Percentiles rank a stretch among this genome's conserved stretches.
These are phyloP conservation scores for Trachelus stipa DNA, from an alignment of 2,888 invertebrate genomes.

Conservation along the genomic window DNA sequence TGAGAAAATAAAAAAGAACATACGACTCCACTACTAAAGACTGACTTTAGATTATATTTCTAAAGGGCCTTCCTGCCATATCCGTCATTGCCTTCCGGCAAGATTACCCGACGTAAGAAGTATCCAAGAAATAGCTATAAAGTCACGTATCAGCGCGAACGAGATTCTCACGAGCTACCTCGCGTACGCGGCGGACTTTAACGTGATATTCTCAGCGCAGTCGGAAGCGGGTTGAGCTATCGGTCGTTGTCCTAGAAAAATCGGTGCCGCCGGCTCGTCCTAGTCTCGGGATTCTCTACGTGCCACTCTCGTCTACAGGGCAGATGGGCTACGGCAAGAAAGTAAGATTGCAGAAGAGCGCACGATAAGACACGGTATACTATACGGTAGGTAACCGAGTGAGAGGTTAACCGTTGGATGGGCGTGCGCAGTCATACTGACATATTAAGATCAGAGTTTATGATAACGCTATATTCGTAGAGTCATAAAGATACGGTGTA, in stretches of 20 bases:
- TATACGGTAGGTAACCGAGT: not conserved
- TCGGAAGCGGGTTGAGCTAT: not conserved
- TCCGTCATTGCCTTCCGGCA: not conserved
- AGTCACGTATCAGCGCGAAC: not conserved
- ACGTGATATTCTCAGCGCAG: not conserved
- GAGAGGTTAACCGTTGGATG: constrained; percentile 18
- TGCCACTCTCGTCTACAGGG: not conserved
- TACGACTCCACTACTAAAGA: too few species aligned
- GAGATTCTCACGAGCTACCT: not conserved
- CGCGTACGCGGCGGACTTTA: not conserved
- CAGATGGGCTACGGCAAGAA: not conserved
- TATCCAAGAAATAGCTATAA: not conserved
- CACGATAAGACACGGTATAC: not conserved
- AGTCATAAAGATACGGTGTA: constrained; percentile 48
- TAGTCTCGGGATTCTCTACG: not conserved
- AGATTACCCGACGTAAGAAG: not conserved
- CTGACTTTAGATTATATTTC: not conserved
- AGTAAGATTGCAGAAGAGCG: not conserved
- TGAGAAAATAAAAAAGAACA: too few species aligned
- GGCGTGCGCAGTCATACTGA: constrained; percentile 32
- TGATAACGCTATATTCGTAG: constrained; percentile 42
- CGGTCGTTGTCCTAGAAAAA: not conserved
- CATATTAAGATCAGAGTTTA: constrained; percentile 52
- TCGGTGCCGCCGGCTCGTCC: not conserved
- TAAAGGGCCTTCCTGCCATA: not conserved